Conservation (phyloP, 1,140 invertebrate genomes). For the Drosophila tropicalis region DNA sequence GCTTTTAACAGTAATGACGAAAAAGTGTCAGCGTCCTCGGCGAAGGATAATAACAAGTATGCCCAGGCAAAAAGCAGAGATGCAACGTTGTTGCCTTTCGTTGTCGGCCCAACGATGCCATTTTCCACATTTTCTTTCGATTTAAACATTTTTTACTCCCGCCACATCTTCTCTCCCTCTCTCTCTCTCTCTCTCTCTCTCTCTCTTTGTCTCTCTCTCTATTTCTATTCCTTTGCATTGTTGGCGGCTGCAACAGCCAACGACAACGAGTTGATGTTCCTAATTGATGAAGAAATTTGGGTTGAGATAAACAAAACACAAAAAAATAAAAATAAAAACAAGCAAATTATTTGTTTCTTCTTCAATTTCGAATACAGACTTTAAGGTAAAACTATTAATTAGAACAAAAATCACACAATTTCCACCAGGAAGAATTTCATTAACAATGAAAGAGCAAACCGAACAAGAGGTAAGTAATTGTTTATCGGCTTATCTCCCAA, state of each 20-base stretch:
- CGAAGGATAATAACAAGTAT: constrained; percentile 81
- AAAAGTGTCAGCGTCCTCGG: constrained; percentile 82
- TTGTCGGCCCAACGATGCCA: constrained; percentile 31
- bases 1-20: constrained; percentile 82
- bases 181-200: constrained; percentile 18
- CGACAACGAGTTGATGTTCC: constrained; percentile 76
- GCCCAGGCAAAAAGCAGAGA: constrained; percentile 59
- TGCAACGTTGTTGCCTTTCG: constrained; percentile 13
- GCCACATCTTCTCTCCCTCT: constrained; percentile 10
- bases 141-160: constrained; percentile 33
- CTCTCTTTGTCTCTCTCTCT: constrained; percentile 17
- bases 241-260: constrained; percentile 25
- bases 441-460: too few species aligned
- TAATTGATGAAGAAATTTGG: constrained; percentile 81
- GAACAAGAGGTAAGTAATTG: too few species aligned
- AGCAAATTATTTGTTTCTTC: not conserved
- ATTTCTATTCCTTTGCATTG: constrained; percentile 13
- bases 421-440: too few species aligned
- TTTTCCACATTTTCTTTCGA: constrained; percentile 40
- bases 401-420: not conserved
- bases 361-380: not conserved
- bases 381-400: not conserved
- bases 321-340: not conserved
- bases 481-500: too few species aligned
- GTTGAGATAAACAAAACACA: constrained; percentile 56